These are phyloP conservation scores for Columba janthina DNA, from an alignment of 2,113 vertebrate genomes.

Conservation along the genomic window DNA sequence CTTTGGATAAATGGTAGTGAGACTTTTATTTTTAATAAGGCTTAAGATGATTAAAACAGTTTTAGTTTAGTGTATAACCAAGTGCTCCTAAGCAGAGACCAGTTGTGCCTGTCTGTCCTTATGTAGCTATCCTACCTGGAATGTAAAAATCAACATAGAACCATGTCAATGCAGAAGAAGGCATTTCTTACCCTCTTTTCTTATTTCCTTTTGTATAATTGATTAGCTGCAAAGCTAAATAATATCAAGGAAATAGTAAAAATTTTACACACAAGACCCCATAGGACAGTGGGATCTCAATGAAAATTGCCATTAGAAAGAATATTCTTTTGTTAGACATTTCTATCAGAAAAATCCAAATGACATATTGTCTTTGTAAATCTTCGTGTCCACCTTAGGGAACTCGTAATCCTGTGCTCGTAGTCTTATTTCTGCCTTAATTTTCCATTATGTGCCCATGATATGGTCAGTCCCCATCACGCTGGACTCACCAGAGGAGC, in stretches of 20 bases:
- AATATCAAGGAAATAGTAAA: not conserved
- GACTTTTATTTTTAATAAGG: not conserved
- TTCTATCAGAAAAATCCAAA: not conserved
- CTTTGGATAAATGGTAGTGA: not conserved
- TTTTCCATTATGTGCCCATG: not conserved
- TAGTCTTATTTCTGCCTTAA: not conserved
- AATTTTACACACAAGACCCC: not conserved
- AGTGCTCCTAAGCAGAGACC: not conserved
- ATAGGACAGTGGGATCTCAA: not conserved
- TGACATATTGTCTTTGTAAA: not conserved
- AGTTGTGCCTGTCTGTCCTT: not conserved
- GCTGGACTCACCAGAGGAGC: fast-evolving
- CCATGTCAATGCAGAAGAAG: not conserved
- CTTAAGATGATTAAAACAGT: not conserved
- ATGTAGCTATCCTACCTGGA: not conserved
- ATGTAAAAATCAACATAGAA: not conserved
- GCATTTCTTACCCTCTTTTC: not conserved
- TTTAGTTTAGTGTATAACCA: not conserved
- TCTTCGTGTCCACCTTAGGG: not conserved
- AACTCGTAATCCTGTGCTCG: not conserved
- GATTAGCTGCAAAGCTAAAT: not conserved
- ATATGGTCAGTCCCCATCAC: not conserved
- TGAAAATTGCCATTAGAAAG: not conserved
- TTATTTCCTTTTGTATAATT: not conserved
- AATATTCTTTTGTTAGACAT: not conserved